Conservation (phyloP, 2,888 invertebrate genomes). For the Magallana nippona region DNA sequence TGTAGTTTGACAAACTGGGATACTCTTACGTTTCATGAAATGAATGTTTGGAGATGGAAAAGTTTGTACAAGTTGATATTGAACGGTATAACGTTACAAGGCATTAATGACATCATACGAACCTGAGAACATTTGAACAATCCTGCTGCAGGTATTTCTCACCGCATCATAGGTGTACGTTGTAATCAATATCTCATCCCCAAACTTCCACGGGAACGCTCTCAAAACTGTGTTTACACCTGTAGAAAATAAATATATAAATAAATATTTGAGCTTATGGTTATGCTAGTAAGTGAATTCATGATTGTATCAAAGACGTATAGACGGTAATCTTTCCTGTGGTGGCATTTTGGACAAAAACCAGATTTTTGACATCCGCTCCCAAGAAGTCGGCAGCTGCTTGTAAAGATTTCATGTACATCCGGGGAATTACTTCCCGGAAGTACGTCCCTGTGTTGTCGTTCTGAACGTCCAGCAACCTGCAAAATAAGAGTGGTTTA, state of each 20-base stretch:
- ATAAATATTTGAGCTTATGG: neutral
- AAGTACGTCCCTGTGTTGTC: neutral
- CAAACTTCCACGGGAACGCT: constrained; percentile 53
- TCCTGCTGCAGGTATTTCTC: neutral
- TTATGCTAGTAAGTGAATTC: neutral
- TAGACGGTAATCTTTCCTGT: constrained; percentile 50
- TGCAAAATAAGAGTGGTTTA: neutral
- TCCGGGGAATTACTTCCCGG: neutral
- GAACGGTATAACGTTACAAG: neutral
- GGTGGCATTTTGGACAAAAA: constrained; percentile 62
- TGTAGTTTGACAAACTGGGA: neutral
- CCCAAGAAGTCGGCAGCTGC: constrained; percentile 56
- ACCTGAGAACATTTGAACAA: neutral
- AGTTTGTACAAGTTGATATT: neutral
- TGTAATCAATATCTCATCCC: constrained; percentile 4
- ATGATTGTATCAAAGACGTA: neutral
- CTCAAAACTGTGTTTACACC: constrained; percentile 66
- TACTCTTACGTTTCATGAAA: neutral
- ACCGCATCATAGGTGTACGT: neutral
- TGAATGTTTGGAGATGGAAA: neutral
- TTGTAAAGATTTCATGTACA: neutral
- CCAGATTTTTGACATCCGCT: constrained; percentile 49
- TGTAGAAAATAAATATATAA: constrained; percentile 32
- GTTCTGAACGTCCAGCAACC: neutral
- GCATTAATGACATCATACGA: neutral